These are phyloP conservation scores for Phengaris alcon DNA, from an alignment of 2,888 invertebrate genomes.

Conservation along the genomic window DNA sequence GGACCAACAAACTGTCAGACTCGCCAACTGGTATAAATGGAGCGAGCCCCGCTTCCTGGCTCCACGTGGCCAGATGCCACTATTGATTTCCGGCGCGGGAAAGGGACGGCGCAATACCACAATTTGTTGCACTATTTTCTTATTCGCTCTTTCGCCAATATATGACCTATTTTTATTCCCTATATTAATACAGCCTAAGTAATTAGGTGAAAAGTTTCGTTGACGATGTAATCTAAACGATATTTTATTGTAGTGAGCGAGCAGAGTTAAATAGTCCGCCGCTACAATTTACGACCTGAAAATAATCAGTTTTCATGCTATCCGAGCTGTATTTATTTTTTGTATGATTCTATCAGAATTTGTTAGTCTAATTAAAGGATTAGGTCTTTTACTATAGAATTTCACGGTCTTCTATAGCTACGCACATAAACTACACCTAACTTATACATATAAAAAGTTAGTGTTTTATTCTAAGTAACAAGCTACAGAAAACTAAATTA, in stretches of 20 bases:
- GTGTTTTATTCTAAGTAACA: too few relatives aligned
- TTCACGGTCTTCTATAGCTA: too few relatives aligned
- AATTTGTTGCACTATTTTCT: conserved; percentile 78
- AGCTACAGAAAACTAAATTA: too few relatives aligned
- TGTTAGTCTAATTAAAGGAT: neutral
- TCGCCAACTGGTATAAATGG: conserved; percentile 65
- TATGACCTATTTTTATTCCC: conserved; percentile 80
- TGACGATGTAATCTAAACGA: conserved; percentile 53
- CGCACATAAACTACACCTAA: too few relatives aligned
- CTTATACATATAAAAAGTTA: too few relatives aligned
- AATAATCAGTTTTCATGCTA: neutral
- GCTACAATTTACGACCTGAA: neutral
- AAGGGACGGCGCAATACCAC: conserved; percentile 65
- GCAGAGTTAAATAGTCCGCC: conserved; percentile 17
- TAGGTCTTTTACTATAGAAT: neutral
- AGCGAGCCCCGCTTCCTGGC: conserved; percentile 65
- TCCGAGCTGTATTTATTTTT: neutral
- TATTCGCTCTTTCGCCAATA: conserved; percentile 70
- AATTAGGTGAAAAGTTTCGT: conserved; percentile 73
- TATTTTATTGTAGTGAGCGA: conserved; percentile 42
- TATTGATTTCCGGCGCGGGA: conserved; percentile 78
- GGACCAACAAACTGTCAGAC: conserved; percentile 52
- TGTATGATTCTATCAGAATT: neutral
- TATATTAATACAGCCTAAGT: conserved; percentile 76
- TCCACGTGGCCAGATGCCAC: conserved; percentile 77